Evolutionary conservation across 2,113 vertebrate genomes (phyloP).

Genomic region (Chroicocephalus ridibundus): DNA sequence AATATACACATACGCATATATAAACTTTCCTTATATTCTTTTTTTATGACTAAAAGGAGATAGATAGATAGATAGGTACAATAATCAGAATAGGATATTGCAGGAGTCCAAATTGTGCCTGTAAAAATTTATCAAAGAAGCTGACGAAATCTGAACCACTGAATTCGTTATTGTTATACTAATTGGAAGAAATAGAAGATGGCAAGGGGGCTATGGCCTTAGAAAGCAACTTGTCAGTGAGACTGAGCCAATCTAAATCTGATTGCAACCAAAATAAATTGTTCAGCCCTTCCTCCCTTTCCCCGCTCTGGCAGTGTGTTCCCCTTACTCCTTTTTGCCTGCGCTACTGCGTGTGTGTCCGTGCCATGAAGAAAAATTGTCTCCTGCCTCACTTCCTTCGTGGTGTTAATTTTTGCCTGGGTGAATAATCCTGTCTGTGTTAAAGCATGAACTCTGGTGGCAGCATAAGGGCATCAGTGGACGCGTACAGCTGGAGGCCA

Average conservation of each 20-base stretch:
- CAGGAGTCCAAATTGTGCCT: background rate
- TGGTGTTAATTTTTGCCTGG: background rate
- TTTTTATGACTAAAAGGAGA: background rate
- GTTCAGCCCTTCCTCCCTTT: background rate
- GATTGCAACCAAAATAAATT: background rate
- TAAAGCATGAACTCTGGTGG: background rate
- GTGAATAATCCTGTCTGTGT: background rate
- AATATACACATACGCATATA: accelerated
- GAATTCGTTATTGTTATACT: background rate
- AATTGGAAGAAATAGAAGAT: background rate
- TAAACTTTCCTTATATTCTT: background rate
- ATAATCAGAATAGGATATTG: background rate
- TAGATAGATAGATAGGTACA: background rate
- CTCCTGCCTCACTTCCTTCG: background rate
- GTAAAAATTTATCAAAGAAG: background rate
- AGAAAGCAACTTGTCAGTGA: background rate
- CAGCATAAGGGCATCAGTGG: background rate
- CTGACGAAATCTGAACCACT: background rate
- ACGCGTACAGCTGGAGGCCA: background rate
- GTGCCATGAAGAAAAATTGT: background rate
- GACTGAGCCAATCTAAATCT: background rate
- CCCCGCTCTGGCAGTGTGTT: accelerated
- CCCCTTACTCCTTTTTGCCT: background rate
- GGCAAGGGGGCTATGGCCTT: background rate
- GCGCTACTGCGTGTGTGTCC: background rate